phyloP scores from a whole-genome alignment of 2,113 vertebrate species.

The Urocitellus parryii region DNA sequence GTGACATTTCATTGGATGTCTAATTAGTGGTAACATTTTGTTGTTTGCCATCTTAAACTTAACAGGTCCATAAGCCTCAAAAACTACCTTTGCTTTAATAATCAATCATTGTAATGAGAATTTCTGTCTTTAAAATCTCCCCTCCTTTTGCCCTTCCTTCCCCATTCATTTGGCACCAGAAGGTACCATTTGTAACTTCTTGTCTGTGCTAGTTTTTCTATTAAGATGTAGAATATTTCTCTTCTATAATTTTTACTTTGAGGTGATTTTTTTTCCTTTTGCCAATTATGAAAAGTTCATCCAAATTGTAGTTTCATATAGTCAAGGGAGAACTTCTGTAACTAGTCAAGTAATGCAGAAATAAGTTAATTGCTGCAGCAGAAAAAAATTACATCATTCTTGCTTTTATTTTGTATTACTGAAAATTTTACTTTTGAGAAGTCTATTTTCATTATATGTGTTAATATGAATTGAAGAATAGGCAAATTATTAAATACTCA shows the following conservation, averaged over 20 bases:
- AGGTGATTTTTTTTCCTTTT: neutral
- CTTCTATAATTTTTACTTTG: constrained; percentile 25
- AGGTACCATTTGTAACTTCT: constrained; percentile 13
- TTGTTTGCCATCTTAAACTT: constrained; percentile 75
- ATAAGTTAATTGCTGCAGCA: constrained; percentile 7
- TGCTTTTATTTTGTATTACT: constrained; percentile 1
- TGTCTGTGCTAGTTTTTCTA: constrained; percentile 17
- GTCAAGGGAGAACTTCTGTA: constrained; percentile 19
- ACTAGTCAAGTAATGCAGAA: constrained; percentile 24
- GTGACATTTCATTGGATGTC: constrained; percentile 75
- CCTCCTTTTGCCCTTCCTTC: neutral
- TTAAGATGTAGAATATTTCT: neutral
- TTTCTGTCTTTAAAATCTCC: neutral
- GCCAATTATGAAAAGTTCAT: constrained; percentile 65
- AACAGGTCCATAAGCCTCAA: constrained; percentile 33
- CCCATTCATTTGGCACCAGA: neutral
- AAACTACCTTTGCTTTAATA: constrained; percentile 27
- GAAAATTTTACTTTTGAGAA: neutral
- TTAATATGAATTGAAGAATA: neutral
- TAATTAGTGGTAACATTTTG: constrained; percentile 80
- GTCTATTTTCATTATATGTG: neutral
- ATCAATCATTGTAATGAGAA: constrained; percentile 57
- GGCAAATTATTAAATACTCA: neutral
- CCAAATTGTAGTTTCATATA: constrained; percentile 25
- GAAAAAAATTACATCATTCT: neutral